Conservation (phyloP, 2,113 vertebrate species). For the Regulus satrapa region DNA sequence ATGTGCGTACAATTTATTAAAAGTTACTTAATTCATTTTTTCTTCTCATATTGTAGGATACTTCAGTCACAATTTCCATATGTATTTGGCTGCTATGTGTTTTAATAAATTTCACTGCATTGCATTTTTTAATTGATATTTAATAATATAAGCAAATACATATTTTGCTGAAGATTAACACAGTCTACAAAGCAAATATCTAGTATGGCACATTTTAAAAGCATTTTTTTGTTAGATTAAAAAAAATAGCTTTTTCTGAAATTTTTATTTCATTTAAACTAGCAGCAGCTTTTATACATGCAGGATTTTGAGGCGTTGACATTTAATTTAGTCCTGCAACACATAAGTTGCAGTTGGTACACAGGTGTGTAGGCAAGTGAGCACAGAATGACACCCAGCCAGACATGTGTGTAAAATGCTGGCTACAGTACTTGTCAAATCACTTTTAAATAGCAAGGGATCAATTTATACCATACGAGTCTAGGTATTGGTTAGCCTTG, state of each 20-base stretch:
- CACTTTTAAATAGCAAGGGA: neutral
- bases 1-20: neutral
- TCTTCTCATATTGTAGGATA: neutral
- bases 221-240: no score
- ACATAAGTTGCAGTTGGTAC: neutral
- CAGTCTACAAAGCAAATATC: neutral
- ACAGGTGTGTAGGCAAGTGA: no score
- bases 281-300: neutral
- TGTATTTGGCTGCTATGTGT: neutral
- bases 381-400: neutral
- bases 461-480: neutral
- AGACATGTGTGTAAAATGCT: neutral
- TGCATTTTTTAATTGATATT: neutral
- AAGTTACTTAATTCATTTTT: neutral
- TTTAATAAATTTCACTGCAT: neutral
- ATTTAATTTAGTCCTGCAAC: neutral
- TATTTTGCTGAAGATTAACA: neutral
- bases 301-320: neutral
- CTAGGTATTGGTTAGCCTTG: neutral
- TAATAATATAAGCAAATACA: neutral
- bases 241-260: neutral
- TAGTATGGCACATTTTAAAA: neutral
- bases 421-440: neutral
- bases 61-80: neutral
- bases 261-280: neutral